Base-by-base conservation (phyloP, 1,140 invertebrate species). In the Proales similis region DNA sequence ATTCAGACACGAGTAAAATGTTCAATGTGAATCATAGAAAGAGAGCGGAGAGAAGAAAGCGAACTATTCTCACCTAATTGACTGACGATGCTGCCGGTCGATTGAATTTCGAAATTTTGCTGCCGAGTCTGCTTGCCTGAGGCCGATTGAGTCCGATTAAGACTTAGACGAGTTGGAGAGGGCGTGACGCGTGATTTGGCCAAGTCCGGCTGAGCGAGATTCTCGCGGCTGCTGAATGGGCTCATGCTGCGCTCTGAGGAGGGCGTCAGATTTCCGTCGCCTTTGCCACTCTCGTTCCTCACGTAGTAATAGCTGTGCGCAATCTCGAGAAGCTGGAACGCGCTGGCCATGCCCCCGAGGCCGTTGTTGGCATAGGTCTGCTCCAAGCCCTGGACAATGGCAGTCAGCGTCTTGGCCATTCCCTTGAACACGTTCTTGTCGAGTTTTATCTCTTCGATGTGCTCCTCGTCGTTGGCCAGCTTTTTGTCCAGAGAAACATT, bases 291-390 rank as follows among this genome's bases (percentile, higher is more conserved):
- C 9, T 61, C 53, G 49, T 94, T 90, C 71, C 88, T 87, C 47
- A 85, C 86, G 90, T 91, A 97, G 72, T 89, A 98, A 76, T 98
- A 93, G 0, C 93, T 98, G 74, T 98, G 92, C 2, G 91, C 88
- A 70, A 98, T 92, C 80, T 98, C 93, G 65, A 96, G 83, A 43
- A 97, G 79, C 76, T 94, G 90, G 74, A 91, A 93, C 11, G 90
- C 88, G 2, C 90, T 94, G 0, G 93, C 93, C 85, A 96, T 92
- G 20, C 95, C 95, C 49, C 92, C 91, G 0, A 91, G 79, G 0
- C 91, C 90, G 69, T 90, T 90, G 78, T 93, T 95, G 17, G 83
- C 81, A 71, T 88, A 97, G 1, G 90, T 93, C 63, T 85, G 83
- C 71, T 93, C 90, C 53, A 97, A 78, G 7, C 95, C 95, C 68